Conservation (phyloP, 2,113 vertebrate species). For the Pluvianellus socialis region DNA sequence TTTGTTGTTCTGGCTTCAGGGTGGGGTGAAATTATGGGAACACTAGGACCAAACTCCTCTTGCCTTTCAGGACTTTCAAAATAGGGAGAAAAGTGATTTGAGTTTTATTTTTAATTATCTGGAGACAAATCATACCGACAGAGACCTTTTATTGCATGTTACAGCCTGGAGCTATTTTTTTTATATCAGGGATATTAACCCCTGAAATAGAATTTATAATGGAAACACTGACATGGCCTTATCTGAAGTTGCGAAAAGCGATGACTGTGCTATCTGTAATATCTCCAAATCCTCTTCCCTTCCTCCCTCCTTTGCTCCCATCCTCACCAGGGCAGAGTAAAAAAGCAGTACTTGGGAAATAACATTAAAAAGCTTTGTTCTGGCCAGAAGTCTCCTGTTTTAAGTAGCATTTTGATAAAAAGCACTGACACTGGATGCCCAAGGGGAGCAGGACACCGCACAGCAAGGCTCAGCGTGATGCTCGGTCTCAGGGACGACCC, state of each 20-base stretch:
- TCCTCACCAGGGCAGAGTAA: not conserved
- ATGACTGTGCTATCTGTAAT: not conserved
- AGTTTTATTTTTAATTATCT: slow-evolving; percentile 68
- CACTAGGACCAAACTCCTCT: not conserved
- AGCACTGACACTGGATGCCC: accelerated
- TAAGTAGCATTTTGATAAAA: not conserved
- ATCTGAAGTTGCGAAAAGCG: slow-evolving; percentile 20
- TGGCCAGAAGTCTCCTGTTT: not conserved
- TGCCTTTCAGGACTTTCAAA: slow-evolving; percentile 38
- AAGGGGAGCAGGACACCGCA: not conserved
- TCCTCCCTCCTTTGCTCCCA: not conserved
- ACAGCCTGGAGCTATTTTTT: slow-evolving; percentile 18
- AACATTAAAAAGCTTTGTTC: not conserved
- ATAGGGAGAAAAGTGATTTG: slow-evolving; percentile 24
- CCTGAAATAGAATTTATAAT: slow-evolving; percentile 14
- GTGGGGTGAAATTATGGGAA: not conserved
- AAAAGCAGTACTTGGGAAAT: not conserved
- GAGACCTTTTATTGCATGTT: slow-evolving; percentile 25
- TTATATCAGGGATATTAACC: not conserved
- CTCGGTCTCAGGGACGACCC: not conserved
- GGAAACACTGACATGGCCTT: slow-evolving; percentile 3
- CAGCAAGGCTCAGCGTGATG: not conserved
- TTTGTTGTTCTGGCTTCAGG: slow-evolving; percentile 1
- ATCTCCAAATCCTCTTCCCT: slow-evolving; percentile 7
- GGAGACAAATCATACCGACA: slow-evolving; percentile 40